phyloP scores from a whole-genome alignment of 2,797 vertebrate species.

The Nannoperca obscura region DNA sequence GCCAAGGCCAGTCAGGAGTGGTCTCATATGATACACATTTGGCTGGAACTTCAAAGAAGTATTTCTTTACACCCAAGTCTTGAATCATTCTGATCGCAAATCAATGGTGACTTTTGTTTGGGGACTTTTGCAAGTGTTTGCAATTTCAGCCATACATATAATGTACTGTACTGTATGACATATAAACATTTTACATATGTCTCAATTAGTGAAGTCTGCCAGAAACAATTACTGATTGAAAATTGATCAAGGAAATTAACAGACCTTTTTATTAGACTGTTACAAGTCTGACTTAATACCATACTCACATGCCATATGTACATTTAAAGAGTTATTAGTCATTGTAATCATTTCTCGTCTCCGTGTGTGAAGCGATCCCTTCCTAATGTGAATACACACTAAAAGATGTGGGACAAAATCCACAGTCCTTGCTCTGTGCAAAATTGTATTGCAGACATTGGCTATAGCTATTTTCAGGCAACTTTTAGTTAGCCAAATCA shows the following conservation, averaged over 20 bases:
- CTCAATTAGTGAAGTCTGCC: not conserved
- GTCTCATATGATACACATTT: slow-evolving; percentile 63
- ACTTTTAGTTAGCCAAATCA: not conserved
- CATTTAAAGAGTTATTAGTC: not conserved
- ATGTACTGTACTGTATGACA: not conserved
- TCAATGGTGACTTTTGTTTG: slow-evolving; percentile 42
- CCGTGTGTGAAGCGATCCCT: not conserved
- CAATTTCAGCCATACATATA: slow-evolving; percentile 8
- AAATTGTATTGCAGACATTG: not conserved
- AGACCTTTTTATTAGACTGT: not conserved
- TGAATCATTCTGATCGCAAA: slow-evolving; percentile 53
- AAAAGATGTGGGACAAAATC: not conserved
- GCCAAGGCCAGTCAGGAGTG: slow-evolving; percentile 55
- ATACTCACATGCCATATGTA: not conserved
- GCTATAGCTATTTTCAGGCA: not conserved
- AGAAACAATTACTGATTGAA: not conserved
- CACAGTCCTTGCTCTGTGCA: not conserved
- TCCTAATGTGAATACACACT: not conserved
- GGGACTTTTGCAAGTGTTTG: slow-evolving; percentile 28
- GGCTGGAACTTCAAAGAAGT: slow-evolving; percentile 62
- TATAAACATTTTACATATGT: not conserved
- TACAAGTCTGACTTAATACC: not conserved
- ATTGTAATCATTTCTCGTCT: not conserved
- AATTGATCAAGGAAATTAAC: not conserved
- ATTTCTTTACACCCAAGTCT: slow-evolving; percentile 56